Percentiles rank a stretch among this genome's conserved stretches.
Evolutionary conservation across 1,140 invertebrate species (phyloP).

Genomic region (Drosophila baimaii): DNA sequence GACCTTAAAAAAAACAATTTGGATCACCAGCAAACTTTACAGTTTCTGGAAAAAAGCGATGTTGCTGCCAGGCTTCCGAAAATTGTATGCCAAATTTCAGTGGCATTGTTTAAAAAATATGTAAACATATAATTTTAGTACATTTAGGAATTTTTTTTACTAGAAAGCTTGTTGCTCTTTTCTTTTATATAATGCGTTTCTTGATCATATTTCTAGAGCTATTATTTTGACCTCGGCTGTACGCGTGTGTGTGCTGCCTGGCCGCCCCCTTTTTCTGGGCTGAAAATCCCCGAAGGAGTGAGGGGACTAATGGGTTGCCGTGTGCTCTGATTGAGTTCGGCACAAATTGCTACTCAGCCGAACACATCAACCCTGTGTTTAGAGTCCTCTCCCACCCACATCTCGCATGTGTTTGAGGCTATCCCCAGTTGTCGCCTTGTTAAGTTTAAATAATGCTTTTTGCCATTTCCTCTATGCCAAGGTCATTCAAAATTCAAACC

Average conservation of each 20-base stretch:
- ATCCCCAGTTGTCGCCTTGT: constrained; percentile 76
- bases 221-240: not conserved
- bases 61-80: too few species aligned
- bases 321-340: constrained; percentile 79
- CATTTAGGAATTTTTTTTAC: accelerated
- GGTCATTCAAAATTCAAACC: constrained; percentile 84
- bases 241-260: constrained; percentile 12
- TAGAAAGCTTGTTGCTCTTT: not conserved
- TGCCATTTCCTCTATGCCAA: constrained; percentile 80
- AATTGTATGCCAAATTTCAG: too few species aligned
- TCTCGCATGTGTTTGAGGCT: constrained; percentile 6
- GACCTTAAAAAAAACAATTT: not conserved
- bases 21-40: not conserved
- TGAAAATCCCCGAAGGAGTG: constrained; percentile 48
- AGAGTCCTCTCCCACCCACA: constrained; percentile 14
- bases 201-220: not conserved
- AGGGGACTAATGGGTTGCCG: constrained; percentile 72
- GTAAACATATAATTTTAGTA: not conserved
- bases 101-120: too few species aligned
- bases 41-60: not conserved
- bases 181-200: too few species aligned
- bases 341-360: constrained; percentile 50
- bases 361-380: constrained; percentile 40
- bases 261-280: constrained; percentile 42
- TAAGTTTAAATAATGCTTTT: constrained; percentile 81